A percentile compares a stretch with the other conserved stretches of the same genome.
Conservation (phyloP, 2,797 vertebrate species). For the Karalla daura region DNA sequence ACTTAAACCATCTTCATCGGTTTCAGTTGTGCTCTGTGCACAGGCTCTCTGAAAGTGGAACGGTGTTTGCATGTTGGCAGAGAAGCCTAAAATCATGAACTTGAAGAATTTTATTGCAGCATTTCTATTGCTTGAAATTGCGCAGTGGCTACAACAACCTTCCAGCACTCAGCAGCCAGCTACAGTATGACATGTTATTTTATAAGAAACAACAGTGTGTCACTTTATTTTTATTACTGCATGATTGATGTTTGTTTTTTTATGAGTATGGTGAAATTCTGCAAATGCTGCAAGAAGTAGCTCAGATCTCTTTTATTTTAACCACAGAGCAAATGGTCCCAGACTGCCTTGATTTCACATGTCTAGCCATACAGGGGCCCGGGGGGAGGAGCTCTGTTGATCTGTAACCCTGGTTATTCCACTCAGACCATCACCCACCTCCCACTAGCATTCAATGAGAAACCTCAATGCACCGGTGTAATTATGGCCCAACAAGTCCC, state of each 20-base stretch:
- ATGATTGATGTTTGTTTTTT: constrained; percentile 2
- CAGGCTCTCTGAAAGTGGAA: too few species aligned
- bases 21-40: too few species aligned
- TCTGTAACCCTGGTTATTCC: constrained; percentile 72
- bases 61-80: too few species aligned
- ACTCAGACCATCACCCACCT: constrained; percentile 63
- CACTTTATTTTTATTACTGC: too few species aligned
- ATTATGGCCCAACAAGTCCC: constrained; percentile 88
- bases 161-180: too few species aligned
- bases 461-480: constrained; percentile 87
- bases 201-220: too few species aligned
- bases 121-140: too few species aligned
- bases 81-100: too few species aligned
- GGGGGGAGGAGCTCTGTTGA: constrained; percentile 59
- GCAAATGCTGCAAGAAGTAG: constrained; percentile 14
- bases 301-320: constrained; percentile 38
- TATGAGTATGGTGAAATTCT: not conserved
- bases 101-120: too few species aligned
- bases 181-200: too few species aligned
- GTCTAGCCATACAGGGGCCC: constrained; percentile 55
- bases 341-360: constrained; percentile 52
- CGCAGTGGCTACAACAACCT: too few species aligned
- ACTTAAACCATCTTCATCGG: too few species aligned
- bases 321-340: constrained; percentile 10
- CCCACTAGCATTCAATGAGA: constrained; percentile 80